These are phyloP conservation scores for Orius laevigatus DNA, from an alignment of 1,140 invertebrate species.

Conservation along the genomic window DNA sequence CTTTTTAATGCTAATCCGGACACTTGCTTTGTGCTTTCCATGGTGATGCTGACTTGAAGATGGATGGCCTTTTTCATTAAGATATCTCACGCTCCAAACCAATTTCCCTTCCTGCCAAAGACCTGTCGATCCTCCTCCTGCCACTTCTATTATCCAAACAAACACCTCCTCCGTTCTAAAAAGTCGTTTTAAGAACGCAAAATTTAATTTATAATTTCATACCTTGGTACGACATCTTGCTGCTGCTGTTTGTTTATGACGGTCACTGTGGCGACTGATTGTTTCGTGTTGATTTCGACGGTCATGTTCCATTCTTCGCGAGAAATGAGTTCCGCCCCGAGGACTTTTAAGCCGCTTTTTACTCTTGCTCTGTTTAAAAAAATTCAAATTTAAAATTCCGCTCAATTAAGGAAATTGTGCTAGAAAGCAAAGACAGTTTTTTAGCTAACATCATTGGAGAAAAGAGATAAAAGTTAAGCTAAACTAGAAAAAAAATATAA, in stretches of 20 bases:
- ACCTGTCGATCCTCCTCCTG: conserved; percentile 54
- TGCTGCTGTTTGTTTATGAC: conserved; percentile 51
- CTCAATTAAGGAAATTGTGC: background rate
- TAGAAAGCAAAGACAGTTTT: conserved; percentile 4
- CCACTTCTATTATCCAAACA: conserved; percentile 78
- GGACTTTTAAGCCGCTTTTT: conserved; percentile 63
- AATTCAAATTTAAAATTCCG: no score
- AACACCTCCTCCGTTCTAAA: conserved; percentile 64
- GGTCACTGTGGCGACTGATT: conserved; percentile 70
- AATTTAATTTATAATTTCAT: background rate
- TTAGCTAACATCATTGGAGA: background rate
- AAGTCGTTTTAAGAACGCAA: background rate
- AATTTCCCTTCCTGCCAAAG: conserved; percentile 62
- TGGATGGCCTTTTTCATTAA: conserved; percentile 36
- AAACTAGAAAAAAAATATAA: no score
- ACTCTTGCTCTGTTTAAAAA: conserved; percentile 50
- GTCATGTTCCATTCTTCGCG: conserved; percentile 63
- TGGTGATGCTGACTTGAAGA: conserved; percentile 22
- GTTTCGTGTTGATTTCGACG: conserved; percentile 63
- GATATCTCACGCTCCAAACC: conserved; percentile 61
- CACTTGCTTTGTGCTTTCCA: conserved; percentile 44
- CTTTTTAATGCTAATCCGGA: conserved; percentile 76
- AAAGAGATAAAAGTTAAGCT: background rate
- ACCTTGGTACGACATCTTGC: conserved; percentile 13
- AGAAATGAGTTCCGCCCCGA: conserved; percentile 60